phyloP scores from a whole-genome alignment of 1,140 invertebrate genomes.

The Pogonomyrmex barbatus region DNA sequence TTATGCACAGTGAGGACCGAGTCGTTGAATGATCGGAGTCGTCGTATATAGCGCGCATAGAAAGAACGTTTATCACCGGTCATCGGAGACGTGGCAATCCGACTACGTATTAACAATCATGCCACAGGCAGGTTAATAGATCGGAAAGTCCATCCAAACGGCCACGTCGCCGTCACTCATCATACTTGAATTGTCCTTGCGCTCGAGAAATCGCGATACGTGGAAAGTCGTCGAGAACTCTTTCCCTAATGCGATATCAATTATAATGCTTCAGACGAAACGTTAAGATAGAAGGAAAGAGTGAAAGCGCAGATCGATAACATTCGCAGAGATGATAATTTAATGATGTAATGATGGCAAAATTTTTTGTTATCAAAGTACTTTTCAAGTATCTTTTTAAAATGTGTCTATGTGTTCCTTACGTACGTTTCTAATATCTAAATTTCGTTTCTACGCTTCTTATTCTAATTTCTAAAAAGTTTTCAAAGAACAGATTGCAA shows the following conservation, averaged over 20 bases:
- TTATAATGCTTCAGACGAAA: neutral
- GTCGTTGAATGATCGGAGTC: constrained; percentile 31
- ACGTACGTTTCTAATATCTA: too few species aligned
- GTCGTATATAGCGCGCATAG: constrained; percentile 54
- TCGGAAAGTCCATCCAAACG: neutral
- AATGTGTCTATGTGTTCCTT: too few species aligned
- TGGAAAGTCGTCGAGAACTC: constrained; percentile 11
- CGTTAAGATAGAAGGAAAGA: neutral
- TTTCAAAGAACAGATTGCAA: too few species aligned
- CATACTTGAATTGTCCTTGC: too few species aligned
- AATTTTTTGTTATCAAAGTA: too few species aligned
- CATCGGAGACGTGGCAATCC: constrained; percentile 24
- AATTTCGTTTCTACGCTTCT: too few species aligned
- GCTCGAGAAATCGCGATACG: constrained; percentile 38
- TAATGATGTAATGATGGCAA: neutral
- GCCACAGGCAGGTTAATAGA: neutral
- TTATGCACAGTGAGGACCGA: constrained; percentile 29
- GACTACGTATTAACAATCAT: constrained; percentile 36
- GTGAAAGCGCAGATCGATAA: neutral
- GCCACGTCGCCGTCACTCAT: neutral
- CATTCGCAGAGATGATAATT: neutral
- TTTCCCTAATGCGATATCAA: neutral
- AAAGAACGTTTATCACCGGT: constrained; percentile 51
- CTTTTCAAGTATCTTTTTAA: too few species aligned
- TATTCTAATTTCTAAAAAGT: too few species aligned